These are phyloP conservation scores for Toxostoma redivivum DNA, from an alignment of 2,113 vertebrate species.

Conservation along the genomic window DNA sequence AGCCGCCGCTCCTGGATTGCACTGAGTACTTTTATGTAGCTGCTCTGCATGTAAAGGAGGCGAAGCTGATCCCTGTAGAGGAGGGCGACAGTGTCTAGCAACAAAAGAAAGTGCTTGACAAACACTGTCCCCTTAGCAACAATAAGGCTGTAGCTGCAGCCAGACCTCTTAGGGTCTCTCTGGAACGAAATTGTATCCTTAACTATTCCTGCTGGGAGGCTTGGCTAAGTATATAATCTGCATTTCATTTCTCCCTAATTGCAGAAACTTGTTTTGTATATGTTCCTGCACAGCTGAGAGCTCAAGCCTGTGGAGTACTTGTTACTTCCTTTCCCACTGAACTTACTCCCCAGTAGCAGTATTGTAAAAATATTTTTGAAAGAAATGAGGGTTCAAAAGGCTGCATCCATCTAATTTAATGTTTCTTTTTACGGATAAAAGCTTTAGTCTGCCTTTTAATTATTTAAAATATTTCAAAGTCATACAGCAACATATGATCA, in stretches of 20 bases:
- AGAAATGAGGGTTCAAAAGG: background rate
- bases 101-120: background rate
- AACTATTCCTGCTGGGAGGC: background rate
- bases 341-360: background rate
- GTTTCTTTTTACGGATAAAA: background rate
- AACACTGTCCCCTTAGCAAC: slow-evolving; percentile 39
- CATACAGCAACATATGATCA: background rate
- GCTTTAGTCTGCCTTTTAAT: background rate
- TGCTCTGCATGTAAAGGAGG: background rate
- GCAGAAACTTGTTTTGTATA: background rate
- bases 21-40: background rate
- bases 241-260: background rate
- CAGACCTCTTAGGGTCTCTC: background rate
- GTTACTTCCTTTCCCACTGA: background rate
- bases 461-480: background rate
- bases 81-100: background rate
- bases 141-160: background rate
- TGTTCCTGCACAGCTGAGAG: background rate
- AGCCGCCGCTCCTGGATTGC: background rate
- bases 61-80: background rate
- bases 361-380: background rate
- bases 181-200: background rate
- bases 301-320: background rate
- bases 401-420: background rate
- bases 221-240: background rate